Conservation (phyloP, 2,113 vertebrate genomes). For the Myiozetetes cayanensis region DNA sequence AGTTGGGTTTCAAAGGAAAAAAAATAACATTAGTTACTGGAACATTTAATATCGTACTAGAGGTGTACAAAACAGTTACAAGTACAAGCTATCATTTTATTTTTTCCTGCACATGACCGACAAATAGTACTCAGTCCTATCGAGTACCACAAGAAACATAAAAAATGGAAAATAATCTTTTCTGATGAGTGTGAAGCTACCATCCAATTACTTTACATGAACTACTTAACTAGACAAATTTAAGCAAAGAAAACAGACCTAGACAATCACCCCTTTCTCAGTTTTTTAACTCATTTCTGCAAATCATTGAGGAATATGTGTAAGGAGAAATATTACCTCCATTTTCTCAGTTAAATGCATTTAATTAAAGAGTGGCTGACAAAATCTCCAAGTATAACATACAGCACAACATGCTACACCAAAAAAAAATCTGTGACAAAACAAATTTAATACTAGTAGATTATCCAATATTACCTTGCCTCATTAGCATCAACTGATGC, state of each 20-base stretch:
- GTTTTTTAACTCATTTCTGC: not conserved
- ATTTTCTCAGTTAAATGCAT: not conserved
- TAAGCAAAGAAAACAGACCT: not conserved
- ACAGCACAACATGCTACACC: not conserved
- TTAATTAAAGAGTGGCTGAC: not conserved
- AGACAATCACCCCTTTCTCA: not conserved
- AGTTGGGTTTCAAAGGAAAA: not conserved
- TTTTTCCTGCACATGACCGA: not conserved
- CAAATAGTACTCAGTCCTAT: not conserved
- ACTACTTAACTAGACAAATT: not conserved
- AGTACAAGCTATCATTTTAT: not conserved
- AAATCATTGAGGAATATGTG: not conserved
- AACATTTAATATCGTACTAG: not conserved
- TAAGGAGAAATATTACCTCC: not conserved
- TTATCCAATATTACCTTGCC: constrained; percentile 83
- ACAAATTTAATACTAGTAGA: not conserved
- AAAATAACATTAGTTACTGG: not conserved
- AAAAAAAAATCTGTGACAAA: not conserved
- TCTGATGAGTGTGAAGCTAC: not conserved
- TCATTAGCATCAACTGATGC: constrained; percentile 98
- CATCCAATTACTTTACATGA: not conserved
- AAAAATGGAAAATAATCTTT: not conserved
- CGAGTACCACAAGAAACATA: not conserved
- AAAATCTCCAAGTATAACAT: not conserved
- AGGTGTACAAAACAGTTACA: not conserved